Evolutionary conservation across 2,113 vertebrate genomes (phyloP).

Genomic region (Podilymbus podiceps): DNA sequence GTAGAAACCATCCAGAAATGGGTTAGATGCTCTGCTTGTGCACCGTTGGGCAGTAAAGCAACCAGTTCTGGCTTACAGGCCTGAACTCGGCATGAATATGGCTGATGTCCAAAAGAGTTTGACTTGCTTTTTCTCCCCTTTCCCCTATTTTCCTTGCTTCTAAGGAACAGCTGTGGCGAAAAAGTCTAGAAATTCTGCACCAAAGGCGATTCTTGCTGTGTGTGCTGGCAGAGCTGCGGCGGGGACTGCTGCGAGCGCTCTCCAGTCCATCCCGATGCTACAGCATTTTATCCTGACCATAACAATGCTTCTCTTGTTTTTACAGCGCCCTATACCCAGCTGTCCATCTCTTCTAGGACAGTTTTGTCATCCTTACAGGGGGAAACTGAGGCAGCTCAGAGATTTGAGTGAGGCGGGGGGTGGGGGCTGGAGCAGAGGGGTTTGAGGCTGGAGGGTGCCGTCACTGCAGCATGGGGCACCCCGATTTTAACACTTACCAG

Average conservation of each 20-base stretch:
- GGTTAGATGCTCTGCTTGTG: background rate
- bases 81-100: background rate
- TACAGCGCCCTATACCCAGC: background rate
- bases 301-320: background rate
- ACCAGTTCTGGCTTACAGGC: background rate
- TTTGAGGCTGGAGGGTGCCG: background rate
- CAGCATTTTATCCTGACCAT: background rate
- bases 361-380: background rate
- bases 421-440: background rate
- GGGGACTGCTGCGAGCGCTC: background rate
- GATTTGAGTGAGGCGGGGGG: background rate
- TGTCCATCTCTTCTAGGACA: background rate
- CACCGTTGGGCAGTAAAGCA: background rate
- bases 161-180: background rate
- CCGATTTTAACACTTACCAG: fast-evolving
- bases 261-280: fast-evolving
- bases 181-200: background rate
- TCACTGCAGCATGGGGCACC: fast-evolving
- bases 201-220: background rate
- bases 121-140: background rate
- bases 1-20: background rate
- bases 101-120: background rate
- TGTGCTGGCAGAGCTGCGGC: background rate
- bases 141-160: background rate
- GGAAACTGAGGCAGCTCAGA: background rate